These are phyloP conservation scores for Aleiodes sp. DNA, from an alignment of 1,140 invertebrate genomes.

Conservation along the genomic window DNA sequence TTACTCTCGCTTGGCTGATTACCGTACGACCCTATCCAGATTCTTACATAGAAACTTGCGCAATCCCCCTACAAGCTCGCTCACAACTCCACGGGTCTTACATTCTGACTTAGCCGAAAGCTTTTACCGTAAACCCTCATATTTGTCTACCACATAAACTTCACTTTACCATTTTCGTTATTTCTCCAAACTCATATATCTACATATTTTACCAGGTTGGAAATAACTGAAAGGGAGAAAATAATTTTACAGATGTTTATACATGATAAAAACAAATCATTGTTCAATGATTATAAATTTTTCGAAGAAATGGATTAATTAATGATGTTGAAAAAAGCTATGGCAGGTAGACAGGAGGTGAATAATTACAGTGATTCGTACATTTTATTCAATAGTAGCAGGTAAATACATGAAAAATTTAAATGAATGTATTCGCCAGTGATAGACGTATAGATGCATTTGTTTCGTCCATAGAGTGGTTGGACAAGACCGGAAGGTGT, in stretches of 20 bases:
- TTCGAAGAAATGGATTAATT: too few relatives aligned
- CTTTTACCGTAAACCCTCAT: conserved; percentile 8
- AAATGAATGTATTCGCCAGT: conserved; percentile 11
- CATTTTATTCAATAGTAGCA: too few relatives aligned
- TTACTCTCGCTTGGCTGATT: conserved; percentile 18
- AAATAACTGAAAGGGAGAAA: not conserved
- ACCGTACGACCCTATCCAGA: conserved; percentile 11
- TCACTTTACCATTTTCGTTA: not conserved
- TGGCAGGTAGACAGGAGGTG: too few relatives aligned
- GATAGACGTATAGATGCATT: not conserved
- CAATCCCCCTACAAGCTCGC: not conserved
- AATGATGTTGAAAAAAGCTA: too few relatives aligned
- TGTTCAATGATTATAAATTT: too few relatives aligned
- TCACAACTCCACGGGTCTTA: conserved; percentile 13
- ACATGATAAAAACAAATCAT: too few relatives aligned
- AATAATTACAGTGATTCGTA: too few relatives aligned
- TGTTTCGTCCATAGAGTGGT: not conserved
- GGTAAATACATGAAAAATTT: not conserved
- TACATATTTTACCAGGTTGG: not conserved
- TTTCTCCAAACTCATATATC: not conserved
- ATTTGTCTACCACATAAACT: conserved; percentile 1
- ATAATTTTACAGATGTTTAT: too few relatives aligned
- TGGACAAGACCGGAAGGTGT: conserved; percentile 24
- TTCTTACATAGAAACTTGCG: not conserved
- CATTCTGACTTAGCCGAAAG: not conserved